A percentile compares a stretch with the other conserved stretches of the same genome.
Evolutionary conservation across 2,113 vertebrate species (phyloP).

Genomic region (Isurus oxyrinchus): DNA sequence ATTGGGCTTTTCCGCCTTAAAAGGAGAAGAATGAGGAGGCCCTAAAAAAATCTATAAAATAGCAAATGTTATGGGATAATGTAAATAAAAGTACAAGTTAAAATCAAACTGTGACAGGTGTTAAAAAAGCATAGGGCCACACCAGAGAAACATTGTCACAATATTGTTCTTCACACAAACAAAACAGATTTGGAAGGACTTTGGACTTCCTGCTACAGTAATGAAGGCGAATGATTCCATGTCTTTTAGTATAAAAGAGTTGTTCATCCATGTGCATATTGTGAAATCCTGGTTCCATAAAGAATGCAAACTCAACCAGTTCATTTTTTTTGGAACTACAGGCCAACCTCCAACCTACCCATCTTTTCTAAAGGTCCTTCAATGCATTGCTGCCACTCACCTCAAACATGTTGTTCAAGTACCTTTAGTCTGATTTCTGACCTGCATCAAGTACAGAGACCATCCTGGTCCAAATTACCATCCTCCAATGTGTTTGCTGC

Average conservation of each 20-base stretch:
- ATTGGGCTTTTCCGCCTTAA: neutral
- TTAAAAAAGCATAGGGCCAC: neutral
- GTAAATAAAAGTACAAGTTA: neutral
- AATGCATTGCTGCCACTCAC: neutral
- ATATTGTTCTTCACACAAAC: neutral
- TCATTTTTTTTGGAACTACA: neutral
- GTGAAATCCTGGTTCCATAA: neutral
- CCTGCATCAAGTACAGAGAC: neutral
- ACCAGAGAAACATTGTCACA: neutral
- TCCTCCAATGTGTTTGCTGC: neutral
- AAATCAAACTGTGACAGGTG: neutral
- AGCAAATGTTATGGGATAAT: neutral
- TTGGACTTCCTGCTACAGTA: neutral
- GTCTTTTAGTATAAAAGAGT: neutral
- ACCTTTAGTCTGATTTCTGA: neutral
- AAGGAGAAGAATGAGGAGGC: neutral
- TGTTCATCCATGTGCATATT: neutral
- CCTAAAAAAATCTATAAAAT: neutral
- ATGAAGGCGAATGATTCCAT: neutral
- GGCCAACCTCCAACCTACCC: neutral
- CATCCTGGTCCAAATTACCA: neutral
- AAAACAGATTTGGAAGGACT: neutral
- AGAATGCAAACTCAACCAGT: neutral
- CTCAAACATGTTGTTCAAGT: neutral
- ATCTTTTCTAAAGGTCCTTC: neutral